Percentiles rank a stretch among this genome's conserved stretches.
Conservation (phyloP, 1,140 invertebrate species). For the Campoletis sonorensis region DNA sequence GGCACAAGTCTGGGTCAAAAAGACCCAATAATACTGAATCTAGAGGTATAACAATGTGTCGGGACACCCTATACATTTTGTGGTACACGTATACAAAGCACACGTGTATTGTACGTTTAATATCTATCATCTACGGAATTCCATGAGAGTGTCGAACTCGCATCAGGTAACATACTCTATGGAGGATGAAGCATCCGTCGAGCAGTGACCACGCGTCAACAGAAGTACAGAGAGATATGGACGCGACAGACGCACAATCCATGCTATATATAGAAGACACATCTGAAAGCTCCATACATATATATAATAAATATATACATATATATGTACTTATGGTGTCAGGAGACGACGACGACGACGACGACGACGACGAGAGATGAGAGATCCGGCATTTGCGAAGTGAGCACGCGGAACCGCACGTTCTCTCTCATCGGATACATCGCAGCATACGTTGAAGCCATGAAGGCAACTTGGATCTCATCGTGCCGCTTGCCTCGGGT, state of each 20-base stretch:
- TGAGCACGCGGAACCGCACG: constrained; percentile 31
- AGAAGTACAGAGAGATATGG: constrained; percentile 5
- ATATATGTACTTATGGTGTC: constrained; percentile 43
- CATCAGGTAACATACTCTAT: not conserved
- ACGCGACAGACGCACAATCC: constrained; percentile 8
- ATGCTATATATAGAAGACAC: not conserved
- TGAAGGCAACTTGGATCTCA: constrained; percentile 8
- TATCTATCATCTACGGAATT: constrained; percentile 12
- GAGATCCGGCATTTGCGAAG: constrained; percentile 50
- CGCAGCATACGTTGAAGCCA: constrained; percentile 23
- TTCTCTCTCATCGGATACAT: constrained; percentile 23
- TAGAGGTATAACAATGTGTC: no score
- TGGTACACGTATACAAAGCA: not conserved
- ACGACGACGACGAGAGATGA: constrained; percentile 53
- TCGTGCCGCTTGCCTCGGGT: constrained; percentile 15
- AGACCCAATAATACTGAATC: no score
- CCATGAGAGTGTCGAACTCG: constrained; percentile 24
- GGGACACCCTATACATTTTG: not conserved
- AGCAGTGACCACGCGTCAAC: constrained; percentile 26
- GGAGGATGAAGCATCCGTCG: constrained; percentile 25
- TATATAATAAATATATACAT: constrained; percentile 5
- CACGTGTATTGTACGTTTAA: not conserved
- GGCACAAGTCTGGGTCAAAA: no score
- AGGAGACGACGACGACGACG: no score
- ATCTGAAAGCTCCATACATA: not conserved